Evolutionary conservation across 1,140 invertebrate genomes (phyloP), one percentile per base, ranked within the genome.

Genomic region (Micrasema minimum): DNA sequence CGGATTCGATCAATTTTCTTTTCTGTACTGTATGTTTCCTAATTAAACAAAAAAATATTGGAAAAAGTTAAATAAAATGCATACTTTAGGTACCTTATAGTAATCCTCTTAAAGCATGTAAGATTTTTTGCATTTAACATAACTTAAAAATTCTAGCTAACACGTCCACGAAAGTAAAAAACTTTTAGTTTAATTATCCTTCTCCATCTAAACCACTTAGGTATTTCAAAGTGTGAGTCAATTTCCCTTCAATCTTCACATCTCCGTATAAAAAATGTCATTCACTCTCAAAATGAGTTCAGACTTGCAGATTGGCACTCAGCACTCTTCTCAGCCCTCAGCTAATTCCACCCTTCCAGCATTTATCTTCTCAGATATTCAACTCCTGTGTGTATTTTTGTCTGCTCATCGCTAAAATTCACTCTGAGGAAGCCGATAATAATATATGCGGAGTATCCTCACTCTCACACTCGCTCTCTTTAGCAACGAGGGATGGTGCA

Each of bases 371-470:
- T 35, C 41, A 65, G 61, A 65, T 65, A 65, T 57, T 57, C 53
- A 57, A 31, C 37, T 57, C 53, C 37, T 31, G 53, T 18, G 64
- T 64, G 65, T n/a, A n/a, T n/a, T 57, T 73, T 37, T 37, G 72
- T 66, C 65, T 59, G 64, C 69, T 74, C 69, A 69, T 74, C 72
- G 65, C 72, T 71, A 74, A 71, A 71, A 71, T 71, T 68, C 72
- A 71, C 68, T 71, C 68, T 50, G 38, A 37, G 61, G 50, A 46
- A 62, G 41, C 69, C 69, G 69, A 74, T 74, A 74, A 74, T 74
- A 74, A 74, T 74, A 69, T 74, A 74, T 74, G 72, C 72, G 64
- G 72, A 74, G 72, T 71, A 65, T 53, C 51, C 69, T 20, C n/a
- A n/a, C n/a, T n/a, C n/a, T n/a, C n/a, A n/a, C n/a, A n/a, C n/a